Evolutionary conservation across 2,797 vertebrate genomes (phyloP), one percentile per base, ranked within the genome.

Genomic region (Margarornis squamiger): DNA sequence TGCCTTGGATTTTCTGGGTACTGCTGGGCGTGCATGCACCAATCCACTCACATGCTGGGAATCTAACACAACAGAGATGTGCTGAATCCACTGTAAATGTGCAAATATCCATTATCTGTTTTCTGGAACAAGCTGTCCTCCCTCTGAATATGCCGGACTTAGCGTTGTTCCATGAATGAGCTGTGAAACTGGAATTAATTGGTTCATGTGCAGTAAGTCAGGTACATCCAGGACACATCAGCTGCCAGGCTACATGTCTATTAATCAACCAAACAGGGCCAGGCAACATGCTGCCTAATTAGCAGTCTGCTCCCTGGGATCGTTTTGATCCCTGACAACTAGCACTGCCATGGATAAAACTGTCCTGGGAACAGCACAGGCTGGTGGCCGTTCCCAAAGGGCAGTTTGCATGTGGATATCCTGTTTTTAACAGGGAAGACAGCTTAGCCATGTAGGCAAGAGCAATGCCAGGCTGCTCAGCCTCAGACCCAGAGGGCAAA

Each of bases 111-210:
- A 34, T 10, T 16, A 9, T 8, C n/a, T n/a, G 3, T n/a, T 71
- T 45, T 45, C 48, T 67, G 49, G 23, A 94, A 57, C 54, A 52
- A 78, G 12, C 8, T 68, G 8, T 12, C 38, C 10, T 3, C 39
- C 71, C 62, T 70, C 70, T 22, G 23, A 52, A 12, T 55, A 9
- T 1, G 2, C 45, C 48, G 52, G 8, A 14, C 16, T 78, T 54
- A 23, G 21, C 0, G 0, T 1, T 8, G 30, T 26, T 74, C 57
- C 39, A 32, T 2, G 48, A 27, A 36, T 8, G 66, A 81, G n/a
- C 61, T 86, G 52, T 48, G 48, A 67, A 89, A 46, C 30, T 63
- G 39, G 48, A 87, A 78, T 89, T 43, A 55, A 59, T 43, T 71
- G 27, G 21, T 54, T 77, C 61, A 24, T 22, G 34, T 59, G 73